Evolutionary conservation across 2,113 vertebrate genomes (phyloP).

Genomic region (Dasyurus viverrinus): DNA sequence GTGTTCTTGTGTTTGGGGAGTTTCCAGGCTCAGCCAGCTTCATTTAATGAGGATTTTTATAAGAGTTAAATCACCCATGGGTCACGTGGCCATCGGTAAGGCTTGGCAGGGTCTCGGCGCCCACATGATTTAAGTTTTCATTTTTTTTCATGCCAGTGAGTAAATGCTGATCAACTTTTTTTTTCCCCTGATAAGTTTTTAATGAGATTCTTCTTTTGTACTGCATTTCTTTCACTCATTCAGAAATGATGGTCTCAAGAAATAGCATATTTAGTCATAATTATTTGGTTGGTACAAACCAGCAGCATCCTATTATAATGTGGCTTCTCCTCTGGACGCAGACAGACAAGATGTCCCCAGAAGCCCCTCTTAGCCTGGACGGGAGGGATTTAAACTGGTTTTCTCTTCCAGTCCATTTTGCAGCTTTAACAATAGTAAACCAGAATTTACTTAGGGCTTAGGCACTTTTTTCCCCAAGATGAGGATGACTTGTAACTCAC

Average conservation of each 20-base stretch:
- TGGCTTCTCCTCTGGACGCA: neutral
- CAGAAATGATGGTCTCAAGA: neutral
- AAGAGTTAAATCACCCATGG: neutral
- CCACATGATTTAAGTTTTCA: neutral
- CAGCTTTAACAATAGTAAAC: neutral
- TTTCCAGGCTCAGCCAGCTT: neutral
- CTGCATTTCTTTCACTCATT: neutral
- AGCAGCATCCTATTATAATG: neutral
- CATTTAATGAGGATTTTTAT: neutral
- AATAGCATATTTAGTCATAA: neutral
- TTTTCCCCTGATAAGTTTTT: neutral
- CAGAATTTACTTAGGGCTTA: too few relatives aligned
- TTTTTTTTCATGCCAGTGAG: neutral
- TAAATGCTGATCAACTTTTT: neutral
- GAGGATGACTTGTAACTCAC: neutral
- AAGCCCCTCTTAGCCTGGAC: neutral
- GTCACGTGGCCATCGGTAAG: rapidly evolving
- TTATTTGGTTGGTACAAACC: neutral
- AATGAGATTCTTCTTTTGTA: neutral
- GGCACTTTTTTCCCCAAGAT: neutral
- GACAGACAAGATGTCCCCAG: neutral
- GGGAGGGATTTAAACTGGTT: neutral
- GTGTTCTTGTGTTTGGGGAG: neutral
- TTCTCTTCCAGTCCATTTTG: neutral
- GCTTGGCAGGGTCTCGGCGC: neutral